These are phyloP conservation scores for Fistularia commersonii DNA, from an alignment of 2,797 vertebrate species.

Conservation along the genomic window DNA sequence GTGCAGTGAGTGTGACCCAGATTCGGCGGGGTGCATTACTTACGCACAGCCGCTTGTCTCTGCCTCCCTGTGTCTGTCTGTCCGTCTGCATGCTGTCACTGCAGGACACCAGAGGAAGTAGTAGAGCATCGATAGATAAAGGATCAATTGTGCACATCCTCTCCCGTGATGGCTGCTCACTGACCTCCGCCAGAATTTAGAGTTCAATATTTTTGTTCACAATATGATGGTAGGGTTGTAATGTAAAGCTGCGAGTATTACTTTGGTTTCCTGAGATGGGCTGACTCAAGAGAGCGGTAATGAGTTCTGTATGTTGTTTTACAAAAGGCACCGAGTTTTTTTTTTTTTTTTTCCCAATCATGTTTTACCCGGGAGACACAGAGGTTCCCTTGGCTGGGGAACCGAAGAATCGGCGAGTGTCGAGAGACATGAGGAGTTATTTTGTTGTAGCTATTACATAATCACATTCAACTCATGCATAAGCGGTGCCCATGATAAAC, in stretches of 20 bases:
- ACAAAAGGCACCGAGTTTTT: too few relatives aligned
- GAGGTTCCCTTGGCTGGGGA: too few relatives aligned
- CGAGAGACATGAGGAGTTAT: too few relatives aligned
- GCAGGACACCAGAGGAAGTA: conserved; percentile 33
- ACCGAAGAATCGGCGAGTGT: too few relatives aligned
- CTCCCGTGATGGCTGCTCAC: conserved; percentile 1
- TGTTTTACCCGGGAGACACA: too few relatives aligned
- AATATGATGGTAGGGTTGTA: background rate
- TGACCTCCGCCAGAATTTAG: background rate
- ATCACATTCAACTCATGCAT: background rate
- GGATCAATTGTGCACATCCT: conserved; percentile 16
- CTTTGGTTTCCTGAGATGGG: too few relatives aligned
- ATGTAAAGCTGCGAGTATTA: too few relatives aligned
- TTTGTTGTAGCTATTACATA: too few relatives aligned
- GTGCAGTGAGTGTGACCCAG: conserved; percentile 67
- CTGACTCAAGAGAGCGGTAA: too few relatives aligned
- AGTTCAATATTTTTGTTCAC: background rate
- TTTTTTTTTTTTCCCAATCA: too few relatives aligned
- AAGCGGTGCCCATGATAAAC: conserved; percentile 42
- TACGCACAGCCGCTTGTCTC: conserved; percentile 59
- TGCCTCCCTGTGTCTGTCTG: conserved; percentile 41
- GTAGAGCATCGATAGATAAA: conserved; percentile 8
- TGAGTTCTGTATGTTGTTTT: too few relatives aligned
- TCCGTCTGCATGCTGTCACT: conserved; percentile 53
- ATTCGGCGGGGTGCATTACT: conserved; percentile 68